phyloP scores from a whole-genome alignment of 2,888 invertebrate genomes.

The Zootermopsis nevadensis region DNA sequence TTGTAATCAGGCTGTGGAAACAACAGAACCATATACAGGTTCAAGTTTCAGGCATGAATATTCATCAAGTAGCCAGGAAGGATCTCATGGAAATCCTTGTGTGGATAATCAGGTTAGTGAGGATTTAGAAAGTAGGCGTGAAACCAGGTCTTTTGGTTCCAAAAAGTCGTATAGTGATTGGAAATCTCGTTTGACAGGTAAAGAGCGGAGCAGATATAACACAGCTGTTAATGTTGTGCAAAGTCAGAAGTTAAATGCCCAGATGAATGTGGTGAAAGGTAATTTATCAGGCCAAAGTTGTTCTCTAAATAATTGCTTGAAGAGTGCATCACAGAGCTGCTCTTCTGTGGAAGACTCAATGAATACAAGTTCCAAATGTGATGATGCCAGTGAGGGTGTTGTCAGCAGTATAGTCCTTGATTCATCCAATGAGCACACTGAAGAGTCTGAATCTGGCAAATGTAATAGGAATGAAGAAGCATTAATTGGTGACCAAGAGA shows the following conservation, averaged over 20 bases:
- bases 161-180: constrained; percentile 33
- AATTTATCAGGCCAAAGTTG: background rate
- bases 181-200: constrained; percentile 31
- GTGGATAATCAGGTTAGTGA: constrained; percentile 55
- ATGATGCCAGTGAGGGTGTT: background rate
- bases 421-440: background rate
- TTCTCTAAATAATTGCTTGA: background rate
- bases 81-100: constrained; percentile 54
- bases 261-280: background rate
- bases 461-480: background rate
- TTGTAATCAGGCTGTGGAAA: constrained; percentile 60
- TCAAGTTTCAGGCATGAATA: constrained; percentile 59
- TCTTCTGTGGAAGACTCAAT: constrained; percentile 35
- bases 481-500: constrained; percentile 27
- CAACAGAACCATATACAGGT: constrained; percentile 59
- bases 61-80: constrained; percentile 60
- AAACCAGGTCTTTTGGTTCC: constrained; percentile 42
- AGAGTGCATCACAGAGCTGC: background rate
- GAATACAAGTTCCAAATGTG: constrained; percentile 37
- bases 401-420: constrained; percentile 7
- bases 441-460: constrained; percentile 13
- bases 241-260: background rate
- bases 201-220: constrained; percentile 4
- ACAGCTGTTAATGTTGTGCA: background rate
- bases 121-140: constrained; percentile 54